Conservation (phyloP, 1,140 invertebrate species). For the honey bee (Apis mellifera) region DNA sequence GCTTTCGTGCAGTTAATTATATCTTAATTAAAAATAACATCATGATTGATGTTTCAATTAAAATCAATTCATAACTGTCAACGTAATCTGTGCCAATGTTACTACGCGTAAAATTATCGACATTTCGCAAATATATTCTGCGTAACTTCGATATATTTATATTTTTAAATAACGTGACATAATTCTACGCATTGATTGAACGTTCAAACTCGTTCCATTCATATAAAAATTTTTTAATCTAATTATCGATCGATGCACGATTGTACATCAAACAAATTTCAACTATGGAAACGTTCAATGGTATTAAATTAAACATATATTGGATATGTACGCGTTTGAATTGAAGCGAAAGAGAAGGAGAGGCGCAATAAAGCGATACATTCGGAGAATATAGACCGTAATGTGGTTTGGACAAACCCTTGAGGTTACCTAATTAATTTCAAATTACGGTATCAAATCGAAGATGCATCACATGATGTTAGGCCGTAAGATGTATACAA, state of each 20-base stretch:
- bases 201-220: no score
- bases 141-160: no score
- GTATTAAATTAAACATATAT: not conserved
- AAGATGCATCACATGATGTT: not conserved
- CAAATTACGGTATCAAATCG: conserved; percentile 14
- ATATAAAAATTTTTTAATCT: no score
- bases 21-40: no score
- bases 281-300: not conserved
- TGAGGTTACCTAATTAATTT: conserved; percentile 10
- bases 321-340: not conserved
- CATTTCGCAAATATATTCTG: no score
- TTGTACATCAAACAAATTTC: not conserved
- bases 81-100: no score
- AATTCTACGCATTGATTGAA: no score
- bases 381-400: not conserved
- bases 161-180: no score
- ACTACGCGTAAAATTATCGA: no score
- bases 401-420: not conserved
- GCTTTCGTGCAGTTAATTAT: no score
- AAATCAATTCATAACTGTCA: no score
- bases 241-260: not conserved
- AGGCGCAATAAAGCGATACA: not conserved
- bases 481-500: not conserved
- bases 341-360: not conserved
- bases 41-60: no score